Base-by-base conservation (phyloP, 2,113 vertebrate species). In the Enhydra lutris region DNA sequence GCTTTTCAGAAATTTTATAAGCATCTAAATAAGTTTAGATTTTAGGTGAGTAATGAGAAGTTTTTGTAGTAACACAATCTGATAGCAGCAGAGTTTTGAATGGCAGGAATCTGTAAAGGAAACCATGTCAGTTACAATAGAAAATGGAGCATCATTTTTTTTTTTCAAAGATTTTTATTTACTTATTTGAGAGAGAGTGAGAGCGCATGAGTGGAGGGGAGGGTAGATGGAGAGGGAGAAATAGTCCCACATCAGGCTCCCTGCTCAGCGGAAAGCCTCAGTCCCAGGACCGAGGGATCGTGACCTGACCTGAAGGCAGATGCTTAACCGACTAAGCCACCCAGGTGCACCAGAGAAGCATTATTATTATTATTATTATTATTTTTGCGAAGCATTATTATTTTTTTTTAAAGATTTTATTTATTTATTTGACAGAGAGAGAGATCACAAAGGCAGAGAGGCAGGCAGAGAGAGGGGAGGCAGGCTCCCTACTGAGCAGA, bases 61-160 rank as follows among this genome's bases (percentile, higher is more conserved):
- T 7, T 95, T 94, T 91, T 84, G 15, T 88, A 80, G 23, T 73
- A 91, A 96, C 94, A 80, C 10, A 95, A 6, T 84, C 88, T 80
- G 55, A 34, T 92, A 71, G 45, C 47, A 88, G n/a, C 31, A 79
- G n/a, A 97, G 50, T 74, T 97, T 85, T 65, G 57, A 85, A 36
- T 94, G 42, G 14, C 15, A 92, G 74, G 42, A 87, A 39, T 42
- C 67, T 31, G 3, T 57, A 59, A 79, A 91, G 76, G 93, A 73
- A 87, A 79, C 83, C 78, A 50, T 92, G 57, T 88, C 47, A 84
- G 29, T 65, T 93, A 57, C 42, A 47, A 36, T 52, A 47, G 93
- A 80, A 97, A 83, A 80, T n/a, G 57, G 31, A 81, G 9, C 61
- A 87, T n/a, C 7, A 71, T 76, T 55, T 23, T 57, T 57, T 76